A percentile compares a stretch with the other conserved stretches of the same genome.
Evolutionary conservation across 1,140 invertebrate species (phyloP).

Genomic region (Pemphigus obesinymphae): DNA sequence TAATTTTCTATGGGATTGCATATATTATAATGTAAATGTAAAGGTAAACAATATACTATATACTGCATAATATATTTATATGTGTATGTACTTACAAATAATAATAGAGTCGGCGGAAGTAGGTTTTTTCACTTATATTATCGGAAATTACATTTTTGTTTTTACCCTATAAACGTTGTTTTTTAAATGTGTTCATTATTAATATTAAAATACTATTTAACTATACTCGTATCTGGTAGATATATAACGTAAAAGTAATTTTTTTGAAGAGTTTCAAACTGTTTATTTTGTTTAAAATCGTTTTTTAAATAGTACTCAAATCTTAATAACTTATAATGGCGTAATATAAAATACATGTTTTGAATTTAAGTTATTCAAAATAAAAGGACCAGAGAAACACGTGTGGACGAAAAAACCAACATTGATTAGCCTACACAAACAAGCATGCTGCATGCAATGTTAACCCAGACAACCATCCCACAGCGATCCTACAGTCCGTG

Average conservation of each 20-base stretch:
- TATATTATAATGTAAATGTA: background rate
- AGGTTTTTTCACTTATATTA: background rate
- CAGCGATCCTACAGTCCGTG: background rate
- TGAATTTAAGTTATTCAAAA: background rate
- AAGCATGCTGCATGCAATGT: too few species aligned
- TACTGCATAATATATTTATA: background rate
- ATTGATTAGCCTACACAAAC: background rate
- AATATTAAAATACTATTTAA: background rate
- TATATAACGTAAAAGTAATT: background rate
- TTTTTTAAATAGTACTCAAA: background rate
- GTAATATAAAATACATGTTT: background rate
- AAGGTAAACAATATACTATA: background rate
- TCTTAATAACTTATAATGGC: background rate
- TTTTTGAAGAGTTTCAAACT: background rate
- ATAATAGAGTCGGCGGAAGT: background rate
- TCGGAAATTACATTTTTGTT: background rate
- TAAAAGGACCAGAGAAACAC: background rate
- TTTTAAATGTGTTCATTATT: background rate
- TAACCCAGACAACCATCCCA: background rate
- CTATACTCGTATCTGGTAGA: background rate
- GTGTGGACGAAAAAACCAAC: background rate
- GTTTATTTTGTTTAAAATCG: background rate
- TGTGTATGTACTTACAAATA: background rate
- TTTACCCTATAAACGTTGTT: too few species aligned
- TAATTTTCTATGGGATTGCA: background rate